These are phyloP conservation scores for Amblyteles armatorius DNA, from an alignment of 2,888 invertebrate species.

Conservation along the genomic window DNA sequence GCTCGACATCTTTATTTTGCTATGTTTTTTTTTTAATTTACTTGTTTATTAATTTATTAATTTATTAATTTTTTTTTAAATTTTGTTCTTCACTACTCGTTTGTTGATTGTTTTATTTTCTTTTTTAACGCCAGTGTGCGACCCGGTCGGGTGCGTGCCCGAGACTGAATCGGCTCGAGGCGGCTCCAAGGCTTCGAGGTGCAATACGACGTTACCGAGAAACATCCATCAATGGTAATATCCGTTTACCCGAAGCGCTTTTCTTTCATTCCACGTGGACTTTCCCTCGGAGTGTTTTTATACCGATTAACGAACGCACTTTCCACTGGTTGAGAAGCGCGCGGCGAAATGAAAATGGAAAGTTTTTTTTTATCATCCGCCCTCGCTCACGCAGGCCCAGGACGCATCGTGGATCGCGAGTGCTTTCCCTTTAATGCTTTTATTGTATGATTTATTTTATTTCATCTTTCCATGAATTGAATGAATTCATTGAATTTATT, in stretches of 20 bases:
- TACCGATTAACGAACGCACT: slow-evolving; percentile 39
- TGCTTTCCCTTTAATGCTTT: background rate
- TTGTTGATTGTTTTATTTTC: background rate
- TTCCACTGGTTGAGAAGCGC: background rate
- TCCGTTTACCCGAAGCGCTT: slow-evolving; percentile 14
- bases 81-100: background rate
- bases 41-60: background rate
- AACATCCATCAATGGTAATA: slow-evolving; percentile 18
- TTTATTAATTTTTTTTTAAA: background rate
- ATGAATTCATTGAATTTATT: too few species aligned
- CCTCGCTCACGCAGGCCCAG: slow-evolving; percentile 35
- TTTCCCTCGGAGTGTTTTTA: slow-evolving; percentile 37
- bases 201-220: background rate
- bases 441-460: background rate
- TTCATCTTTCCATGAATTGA: too few species aligned
- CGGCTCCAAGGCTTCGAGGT: background rate
- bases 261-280: slow-evolving; percentile 34
- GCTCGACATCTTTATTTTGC: slow-evolving; percentile 59
- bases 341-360: slow-evolving; percentile 46
- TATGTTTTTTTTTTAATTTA: background rate
- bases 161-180: background rate
- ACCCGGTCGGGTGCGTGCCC: background rate
- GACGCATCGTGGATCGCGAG: slow-evolving; percentile 15
- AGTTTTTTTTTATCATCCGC: slow-evolving; percentile 21
- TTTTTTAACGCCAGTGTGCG: background rate